phyloP scores from a whole-genome alignment of 2,113 vertebrate genomes.

The Oreochromis tanganicae region DNA sequence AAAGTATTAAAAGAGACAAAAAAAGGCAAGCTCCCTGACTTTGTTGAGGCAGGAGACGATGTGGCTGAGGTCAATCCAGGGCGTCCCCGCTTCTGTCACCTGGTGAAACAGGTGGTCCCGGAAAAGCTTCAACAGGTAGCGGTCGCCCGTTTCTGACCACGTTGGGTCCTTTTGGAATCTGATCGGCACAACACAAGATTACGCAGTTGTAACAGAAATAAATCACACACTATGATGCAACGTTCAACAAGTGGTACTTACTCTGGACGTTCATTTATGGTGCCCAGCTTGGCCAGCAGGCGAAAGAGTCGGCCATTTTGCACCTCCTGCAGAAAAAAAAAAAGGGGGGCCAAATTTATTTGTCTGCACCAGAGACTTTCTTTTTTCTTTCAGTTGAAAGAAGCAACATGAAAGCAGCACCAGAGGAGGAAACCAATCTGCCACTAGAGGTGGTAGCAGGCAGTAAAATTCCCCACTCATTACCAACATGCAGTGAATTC shows the following conservation, averaged over 20 bases:
- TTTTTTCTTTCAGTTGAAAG: neutral
- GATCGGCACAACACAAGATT: neutral
- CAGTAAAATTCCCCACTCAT: neutral
- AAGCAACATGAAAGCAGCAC: neutral
- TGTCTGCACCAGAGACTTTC: neutral
- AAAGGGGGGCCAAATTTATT: neutral
- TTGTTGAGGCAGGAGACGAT: conserved; percentile 99
- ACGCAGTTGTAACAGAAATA: neutral
- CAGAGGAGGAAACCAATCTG: neutral
- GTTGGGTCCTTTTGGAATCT: conserved; percentile 98
- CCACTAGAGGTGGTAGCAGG: neutral
- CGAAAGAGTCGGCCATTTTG: conserved; percentile 98
- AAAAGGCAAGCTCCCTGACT: conserved; percentile 67
- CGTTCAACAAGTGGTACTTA: conserved; percentile 68
- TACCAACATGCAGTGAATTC: neutral
- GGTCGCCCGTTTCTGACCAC: conserved; percentile 98
- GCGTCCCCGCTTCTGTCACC: conserved; percentile 95
- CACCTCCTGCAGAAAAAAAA: conserved; percentile 83
- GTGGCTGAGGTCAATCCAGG: conserved; percentile 99
- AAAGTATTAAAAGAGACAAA: neutral
- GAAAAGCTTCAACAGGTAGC: conserved; percentile 98
- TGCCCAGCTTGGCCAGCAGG: conserved; percentile 96
- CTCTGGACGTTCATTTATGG: conserved; percentile 99
- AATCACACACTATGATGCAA: neutral
- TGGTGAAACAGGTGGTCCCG: conserved; percentile 99